Base-by-base conservation (phyloP, 2,888 invertebrate genomes). In the Pegoplata infirma region DNA sequence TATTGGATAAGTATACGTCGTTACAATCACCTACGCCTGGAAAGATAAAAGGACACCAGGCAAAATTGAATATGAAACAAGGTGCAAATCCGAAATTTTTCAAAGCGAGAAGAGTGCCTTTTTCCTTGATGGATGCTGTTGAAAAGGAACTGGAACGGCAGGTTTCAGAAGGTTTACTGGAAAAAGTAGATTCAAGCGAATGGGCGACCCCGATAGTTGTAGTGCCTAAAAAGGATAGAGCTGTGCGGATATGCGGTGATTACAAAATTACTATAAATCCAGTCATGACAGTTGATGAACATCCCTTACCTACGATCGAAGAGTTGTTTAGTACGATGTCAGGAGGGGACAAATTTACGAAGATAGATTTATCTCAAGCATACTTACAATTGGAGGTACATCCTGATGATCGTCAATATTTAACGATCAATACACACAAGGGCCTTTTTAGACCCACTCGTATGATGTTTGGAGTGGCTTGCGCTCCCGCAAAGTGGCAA, bases 391-490 rank as follows among this genome's bases (percentile, higher is more conserved):
- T 87, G 55, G 83, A 83, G 81, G 78, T 87, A 17, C 81, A 82
- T 19, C 82, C 82, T 5, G 82, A 84, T 46, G 81, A 84, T 79
- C 79, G 82, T 55, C 69, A 86, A 23, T 82, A 83, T 12, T 63
- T 87, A 61, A 87, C 85, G 1, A 81, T 88, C 49, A 86, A 71
- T 76, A 88, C 87, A 3, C 85, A 84, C 68, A 86, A 85, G 59
- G 87, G 86, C 1, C n/a, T n/a, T n/a, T n/a, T n/a, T n/a, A n/a
- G n/a, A n/a, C n/a, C n/a, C 63, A 86, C 81, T 12, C 66, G 87
- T 10, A 71, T 87, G 69, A 81, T 84, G 82, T 86, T 84, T 79
- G 87, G 86, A n/a, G 61, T 87, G 8, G 83, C 85, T 1, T 80
- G 82, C 51, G 86, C 86, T 21, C 85, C 87, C 5, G 85, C 85